Base-by-base conservation (phyloP, 2,888 invertebrate genomes). In the Pantelozetes paolii region DNA sequence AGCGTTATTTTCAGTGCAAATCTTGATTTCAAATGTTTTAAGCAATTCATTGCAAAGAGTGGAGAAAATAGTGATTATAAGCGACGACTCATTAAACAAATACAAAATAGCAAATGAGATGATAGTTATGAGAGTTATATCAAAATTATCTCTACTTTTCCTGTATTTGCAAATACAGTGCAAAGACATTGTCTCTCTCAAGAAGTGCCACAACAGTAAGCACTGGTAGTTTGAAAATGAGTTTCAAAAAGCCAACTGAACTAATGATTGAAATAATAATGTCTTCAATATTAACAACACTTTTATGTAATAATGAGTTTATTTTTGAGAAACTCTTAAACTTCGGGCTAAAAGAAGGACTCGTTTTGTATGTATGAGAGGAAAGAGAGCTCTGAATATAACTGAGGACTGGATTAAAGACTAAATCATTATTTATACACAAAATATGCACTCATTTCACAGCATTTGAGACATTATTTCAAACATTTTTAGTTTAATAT, bases 321-420 rank as follows among this genome's bases (percentile, higher is more conserved):
- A 54, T 54, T 50, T 50, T 54, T 26, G 54, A 26, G 54, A 54
- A 45, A 57, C 28, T 30, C 28, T 57, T 57, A 64, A 40, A 36
- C 64, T 64, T 64, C 64, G 40, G 64, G 64, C 64, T 11, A 64
- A 64, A 64, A 64, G 64, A n/a, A n/a, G n/a, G n/a, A 64, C 64
- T 40, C n/a, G 62, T 62, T 62, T 54, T 11, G 45, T 36, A 11
- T 11, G n/a, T 48, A n/a, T 48, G 13, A 45, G 45, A 45, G 48
- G n/a, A n/a, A n/a, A n/a, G 50, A 50, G 50, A 50, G 20, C 50
- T 50, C 50, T 50, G 45, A 45, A 9, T 45, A 54, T 54, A 54
- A 54, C 23, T 26, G 23, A 54, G 26, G 1, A 11, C 28, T 2
- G 13, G 28, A 18, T 30, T 30, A 23, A 23, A 54, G 54, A 45